phyloP scores from a whole-genome alignment of 2,888 invertebrate genomes.

The Apotomis betuletana region DNA sequence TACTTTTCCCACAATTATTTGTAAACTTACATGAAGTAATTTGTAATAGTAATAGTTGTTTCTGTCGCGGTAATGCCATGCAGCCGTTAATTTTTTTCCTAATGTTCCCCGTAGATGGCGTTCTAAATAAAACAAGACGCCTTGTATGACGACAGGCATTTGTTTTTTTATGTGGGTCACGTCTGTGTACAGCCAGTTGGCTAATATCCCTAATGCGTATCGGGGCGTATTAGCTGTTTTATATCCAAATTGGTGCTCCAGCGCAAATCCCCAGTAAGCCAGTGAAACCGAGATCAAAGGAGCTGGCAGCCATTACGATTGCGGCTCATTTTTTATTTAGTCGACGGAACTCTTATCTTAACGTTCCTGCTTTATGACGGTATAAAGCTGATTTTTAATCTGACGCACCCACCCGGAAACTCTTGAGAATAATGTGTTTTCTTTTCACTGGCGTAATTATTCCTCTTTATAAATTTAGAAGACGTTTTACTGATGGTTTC shows the following conservation, averaged over 20 bases:
- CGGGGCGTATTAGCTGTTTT: constrained; percentile 74
- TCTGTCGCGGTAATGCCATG: too few species aligned
- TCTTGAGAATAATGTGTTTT: constrained; percentile 42
- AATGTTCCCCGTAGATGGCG: not conserved
- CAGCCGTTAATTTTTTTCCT: not conserved
- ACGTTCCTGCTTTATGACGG: constrained; percentile 80
- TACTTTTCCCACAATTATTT: too few species aligned
- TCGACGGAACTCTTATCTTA: constrained; percentile 77
- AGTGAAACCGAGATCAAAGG: constrained; percentile 82
- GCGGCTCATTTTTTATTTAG: constrained; percentile 84
- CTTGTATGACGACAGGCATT: not conserved
- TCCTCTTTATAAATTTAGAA: constrained; percentile 46
- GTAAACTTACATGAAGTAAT: too few species aligned
- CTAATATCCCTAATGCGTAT: constrained; percentile 78
- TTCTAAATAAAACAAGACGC: not conserved
- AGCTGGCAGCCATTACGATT: constrained; percentile 76
- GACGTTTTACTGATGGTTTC: not conserved
- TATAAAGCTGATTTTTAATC: constrained; percentile 84
- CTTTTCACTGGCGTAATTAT: constrained; percentile 54
- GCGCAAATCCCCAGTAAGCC: constrained; percentile 78
- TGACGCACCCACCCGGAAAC: constrained; percentile 70
- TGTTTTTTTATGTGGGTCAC: constrained; percentile 15
- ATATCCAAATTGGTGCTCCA: constrained; percentile 78
- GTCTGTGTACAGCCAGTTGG: constrained; percentile 64
- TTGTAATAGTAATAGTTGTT: too few species aligned